phyloP scores from a whole-genome alignment of 1,140 invertebrate species.

The Scaptomyza montana region DNA sequence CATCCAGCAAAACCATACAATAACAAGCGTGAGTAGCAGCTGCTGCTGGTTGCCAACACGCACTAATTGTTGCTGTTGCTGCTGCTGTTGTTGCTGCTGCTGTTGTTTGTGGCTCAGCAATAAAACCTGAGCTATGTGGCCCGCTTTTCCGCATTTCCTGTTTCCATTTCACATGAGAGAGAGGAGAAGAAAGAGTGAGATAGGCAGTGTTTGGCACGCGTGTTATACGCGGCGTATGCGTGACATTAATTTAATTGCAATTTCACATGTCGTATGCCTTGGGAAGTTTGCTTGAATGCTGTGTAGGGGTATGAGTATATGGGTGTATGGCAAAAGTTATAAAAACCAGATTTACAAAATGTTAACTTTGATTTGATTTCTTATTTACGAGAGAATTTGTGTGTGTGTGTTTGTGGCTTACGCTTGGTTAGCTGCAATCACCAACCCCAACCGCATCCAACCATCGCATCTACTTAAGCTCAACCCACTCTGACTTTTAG shows the following conservation, averaged over 20 bases:
- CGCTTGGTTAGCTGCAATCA: conserved; percentile 34
- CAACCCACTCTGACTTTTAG: conserved; percentile 21
- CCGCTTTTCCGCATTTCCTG: conserved; percentile 65
- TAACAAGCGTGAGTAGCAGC: conserved; percentile 47
- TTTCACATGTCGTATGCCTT: conserved; percentile 63
- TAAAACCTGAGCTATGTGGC: conserved; percentile 64
- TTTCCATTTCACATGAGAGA: conserved; percentile 46
- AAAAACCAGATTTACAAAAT: conserved; percentile 82
- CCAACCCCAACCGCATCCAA: neutral
- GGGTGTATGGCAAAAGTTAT: conserved; percentile 64
- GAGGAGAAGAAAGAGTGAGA: neutral
- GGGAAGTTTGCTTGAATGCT: conserved; percentile 23
- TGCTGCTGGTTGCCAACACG: conserved; percentile 72
- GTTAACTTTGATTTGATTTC: conserved; percentile 83
- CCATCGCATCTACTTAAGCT: neutral
- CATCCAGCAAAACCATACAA: neutral
- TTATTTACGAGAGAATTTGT: conserved; percentile 66
- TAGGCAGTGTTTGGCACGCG: conserved; percentile 7
- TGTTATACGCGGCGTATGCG: conserved; percentile 76
- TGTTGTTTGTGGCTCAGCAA: conserved; percentile 61
- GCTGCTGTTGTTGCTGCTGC: conserved; percentile 38
- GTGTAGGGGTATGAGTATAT: too few species aligned
- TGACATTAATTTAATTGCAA: conserved; percentile 83
- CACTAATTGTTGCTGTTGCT: conserved; percentile 66
- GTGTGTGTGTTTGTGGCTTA: conserved; percentile 38